Conservation (phyloP, 2,888 invertebrate species). For the Drosophila kanekoi region DNA sequence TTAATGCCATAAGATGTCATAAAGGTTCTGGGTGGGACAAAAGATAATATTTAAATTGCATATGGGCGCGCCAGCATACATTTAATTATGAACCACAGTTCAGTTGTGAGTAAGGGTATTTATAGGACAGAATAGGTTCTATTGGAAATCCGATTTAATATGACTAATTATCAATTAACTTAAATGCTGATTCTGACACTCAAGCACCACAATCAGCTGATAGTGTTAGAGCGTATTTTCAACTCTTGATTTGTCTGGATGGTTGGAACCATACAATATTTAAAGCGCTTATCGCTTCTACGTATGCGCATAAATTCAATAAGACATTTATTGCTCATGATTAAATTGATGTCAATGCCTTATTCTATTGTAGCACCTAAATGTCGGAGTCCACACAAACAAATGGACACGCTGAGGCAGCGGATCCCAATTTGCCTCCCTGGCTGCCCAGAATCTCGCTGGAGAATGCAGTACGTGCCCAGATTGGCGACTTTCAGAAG, state of each 20-base stretch:
- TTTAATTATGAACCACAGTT: not conserved
- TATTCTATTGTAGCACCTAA: constrained; percentile 31
- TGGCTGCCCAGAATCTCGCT: constrained; percentile 75
- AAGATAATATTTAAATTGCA: constrained; percentile 12
- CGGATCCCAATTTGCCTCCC: constrained; percentile 50
- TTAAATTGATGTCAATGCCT: constrained; percentile 10
- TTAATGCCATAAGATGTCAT: constrained; percentile 3
- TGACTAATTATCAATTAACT: constrained; percentile 7
- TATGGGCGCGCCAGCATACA: constrained; percentile 23
- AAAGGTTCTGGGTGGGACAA: constrained; percentile 10
- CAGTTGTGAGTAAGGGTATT: constrained; percentile 5
- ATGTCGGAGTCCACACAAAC: constrained; percentile 55
- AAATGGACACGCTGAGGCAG: constrained; percentile 48
- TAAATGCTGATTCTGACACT: not conserved
- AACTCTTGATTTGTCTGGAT: not conserved
- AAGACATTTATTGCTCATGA: constrained; percentile 23
- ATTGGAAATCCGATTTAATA: not conserved
- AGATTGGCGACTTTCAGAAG: constrained; percentile 70
- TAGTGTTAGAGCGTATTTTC: not conserved
- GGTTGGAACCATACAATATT: not conserved
- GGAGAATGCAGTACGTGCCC: constrained; percentile 66
- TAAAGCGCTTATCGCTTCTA: constrained; percentile 5
- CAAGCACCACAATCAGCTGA: not conserved
- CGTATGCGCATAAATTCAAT: constrained; percentile 3
- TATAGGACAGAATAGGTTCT: not conserved